These are phyloP conservation scores for Penelope pileata DNA, from an alignment of 2,113 vertebrate genomes.

Conservation along the genomic window DNA sequence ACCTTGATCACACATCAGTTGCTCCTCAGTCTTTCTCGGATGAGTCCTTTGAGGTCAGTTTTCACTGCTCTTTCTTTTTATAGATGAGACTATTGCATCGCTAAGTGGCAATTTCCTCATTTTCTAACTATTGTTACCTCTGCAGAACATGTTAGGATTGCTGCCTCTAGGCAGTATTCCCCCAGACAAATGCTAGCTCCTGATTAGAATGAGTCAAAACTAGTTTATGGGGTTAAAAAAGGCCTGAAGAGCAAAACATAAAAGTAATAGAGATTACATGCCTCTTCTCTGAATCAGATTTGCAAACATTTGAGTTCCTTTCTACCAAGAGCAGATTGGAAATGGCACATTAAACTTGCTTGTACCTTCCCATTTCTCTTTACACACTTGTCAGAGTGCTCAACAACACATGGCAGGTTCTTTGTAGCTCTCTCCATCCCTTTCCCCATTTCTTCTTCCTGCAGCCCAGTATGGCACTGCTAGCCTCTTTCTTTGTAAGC, in stretches of 20 bases:
- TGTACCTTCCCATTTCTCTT: background rate
- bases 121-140: background rate
- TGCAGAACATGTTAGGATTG: background rate
- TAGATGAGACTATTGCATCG: background rate
- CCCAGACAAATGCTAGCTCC: background rate
- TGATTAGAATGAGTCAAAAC: background rate
- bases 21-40: background rate
- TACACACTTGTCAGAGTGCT: no score
- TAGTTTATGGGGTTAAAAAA: background rate
- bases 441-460: background rate
- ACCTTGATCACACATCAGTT: background rate
- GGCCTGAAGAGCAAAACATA: background rate
- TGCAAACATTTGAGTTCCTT: background rate
- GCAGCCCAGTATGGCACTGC: background rate
- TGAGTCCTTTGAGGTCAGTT: background rate
- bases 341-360: background rate
- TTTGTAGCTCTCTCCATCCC: background rate
- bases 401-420: background rate
- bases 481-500: background rate
- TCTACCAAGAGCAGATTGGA: background rate
- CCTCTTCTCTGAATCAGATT: background rate
- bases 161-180: background rate
- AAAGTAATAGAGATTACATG: background rate
- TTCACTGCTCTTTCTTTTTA: background rate
- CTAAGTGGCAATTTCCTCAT: background rate